phyloP scores from a whole-genome alignment of 2,113 vertebrate genomes.

The Eretmochelys imbricata region DNA sequence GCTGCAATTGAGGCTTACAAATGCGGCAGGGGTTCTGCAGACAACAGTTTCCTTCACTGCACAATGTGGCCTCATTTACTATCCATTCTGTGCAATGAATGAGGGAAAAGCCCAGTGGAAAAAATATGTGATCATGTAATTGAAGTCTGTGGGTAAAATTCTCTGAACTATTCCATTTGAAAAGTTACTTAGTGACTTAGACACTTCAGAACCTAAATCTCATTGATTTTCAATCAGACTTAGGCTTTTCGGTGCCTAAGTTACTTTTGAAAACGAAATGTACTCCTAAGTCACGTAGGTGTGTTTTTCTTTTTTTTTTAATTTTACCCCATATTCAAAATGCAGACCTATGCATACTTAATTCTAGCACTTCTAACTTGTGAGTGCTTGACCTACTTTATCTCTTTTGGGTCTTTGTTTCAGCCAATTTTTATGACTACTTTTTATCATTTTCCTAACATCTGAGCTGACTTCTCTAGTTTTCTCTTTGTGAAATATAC shows the following conservation, averaged over 20 bases:
- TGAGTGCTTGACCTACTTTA: slow-evolving; percentile 1
- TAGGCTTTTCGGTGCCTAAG: not conserved
- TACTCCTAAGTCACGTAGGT: not conserved
- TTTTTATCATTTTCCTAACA: not conserved
- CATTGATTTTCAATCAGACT: not conserved
- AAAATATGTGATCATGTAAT: not conserved
- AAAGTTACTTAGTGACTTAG: not conserved
- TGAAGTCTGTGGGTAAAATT: not conserved
- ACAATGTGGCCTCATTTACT: not conserved
- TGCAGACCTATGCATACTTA: not conserved
- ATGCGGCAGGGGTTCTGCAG: not conserved
- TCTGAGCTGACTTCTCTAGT: not conserved
- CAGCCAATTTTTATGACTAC: accelerated
- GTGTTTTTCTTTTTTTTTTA: not conserved
- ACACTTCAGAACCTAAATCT: not conserved
- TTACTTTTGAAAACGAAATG: not conserved
- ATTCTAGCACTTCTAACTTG: not conserved
- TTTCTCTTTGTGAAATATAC: not conserved
- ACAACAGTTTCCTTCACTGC: not conserved
- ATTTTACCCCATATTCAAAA: not conserved
- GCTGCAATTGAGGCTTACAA: not conserved
- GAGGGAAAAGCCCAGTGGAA: not conserved
- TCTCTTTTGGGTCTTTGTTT: not conserved
- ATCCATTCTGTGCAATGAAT: not conserved
- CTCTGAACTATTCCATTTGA: not conserved